Evolutionary conservation across 1,140 invertebrate genomes (phyloP).

Genomic region (Drosophila truncata): DNA sequence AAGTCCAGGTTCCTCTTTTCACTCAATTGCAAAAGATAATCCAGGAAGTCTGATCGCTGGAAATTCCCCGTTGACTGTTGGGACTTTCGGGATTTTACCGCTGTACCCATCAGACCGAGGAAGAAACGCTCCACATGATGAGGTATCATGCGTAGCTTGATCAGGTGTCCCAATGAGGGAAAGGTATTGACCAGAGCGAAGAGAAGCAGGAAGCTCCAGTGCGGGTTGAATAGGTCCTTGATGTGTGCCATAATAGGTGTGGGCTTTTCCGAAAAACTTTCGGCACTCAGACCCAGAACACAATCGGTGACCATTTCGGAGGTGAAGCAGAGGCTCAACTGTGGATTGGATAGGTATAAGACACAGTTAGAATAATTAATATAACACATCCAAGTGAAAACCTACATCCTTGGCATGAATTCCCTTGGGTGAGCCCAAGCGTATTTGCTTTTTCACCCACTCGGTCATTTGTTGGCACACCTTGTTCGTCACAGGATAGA

Average conservation of each 20-base stretch:
- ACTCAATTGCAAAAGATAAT: slow-evolving; percentile 78
- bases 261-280: slow-evolving; percentile 70
- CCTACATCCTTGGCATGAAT: slow-evolving; percentile 68
- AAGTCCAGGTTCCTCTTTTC: slow-evolving; percentile 64
- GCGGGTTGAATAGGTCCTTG: slow-evolving; percentile 52
- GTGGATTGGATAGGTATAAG: neutral
- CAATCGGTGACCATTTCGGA: slow-evolving; percentile 86
- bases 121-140: slow-evolving; percentile 69
- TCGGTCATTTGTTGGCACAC: slow-evolving; percentile 60
- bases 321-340: slow-evolving; percentile 85
- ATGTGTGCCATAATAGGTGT: slow-evolving; percentile 56
- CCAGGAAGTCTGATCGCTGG: slow-evolving; percentile 79
- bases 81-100: slow-evolving; percentile 64
- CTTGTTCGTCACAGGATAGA: slow-evolving; percentile 74
- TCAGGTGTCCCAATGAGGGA: slow-evolving; percentile 38
- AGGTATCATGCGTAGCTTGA: slow-evolving; percentile 62
- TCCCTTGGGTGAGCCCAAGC: slow-evolving; percentile 29
- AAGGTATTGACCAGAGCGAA: slow-evolving; percentile 48
- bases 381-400: neutral
- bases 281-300: slow-evolving; percentile 85
- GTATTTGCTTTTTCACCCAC: slow-evolving; percentile 62
- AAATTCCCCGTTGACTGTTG: slow-evolving; percentile 32
- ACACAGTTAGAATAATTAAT: too few relatives aligned
- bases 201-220: slow-evolving; percentile 34
- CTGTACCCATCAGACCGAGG: slow-evolving; percentile 60